These are phyloP conservation scores for Anomalospiza imberbis DNA, from an alignment of 2,797 vertebrate genomes.

Conservation along the genomic window DNA sequence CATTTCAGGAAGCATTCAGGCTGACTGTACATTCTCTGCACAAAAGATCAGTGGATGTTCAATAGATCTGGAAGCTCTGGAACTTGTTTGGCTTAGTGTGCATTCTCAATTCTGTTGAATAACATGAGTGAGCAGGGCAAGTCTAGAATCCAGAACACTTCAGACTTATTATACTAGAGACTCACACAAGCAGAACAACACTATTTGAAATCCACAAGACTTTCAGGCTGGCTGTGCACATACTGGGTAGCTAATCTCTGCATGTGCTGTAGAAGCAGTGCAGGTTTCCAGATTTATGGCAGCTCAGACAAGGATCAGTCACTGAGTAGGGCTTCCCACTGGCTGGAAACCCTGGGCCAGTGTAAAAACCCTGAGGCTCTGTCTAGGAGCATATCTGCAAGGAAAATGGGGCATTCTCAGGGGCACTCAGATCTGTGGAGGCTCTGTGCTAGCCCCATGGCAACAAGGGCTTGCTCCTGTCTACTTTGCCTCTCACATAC, in stretches of 20 bases:
- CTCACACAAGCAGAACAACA: neutral
- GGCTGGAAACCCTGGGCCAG: neutral
- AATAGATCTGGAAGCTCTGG: neutral
- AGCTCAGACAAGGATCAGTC: neutral
- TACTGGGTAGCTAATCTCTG: neutral
- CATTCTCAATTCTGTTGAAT: neutral
- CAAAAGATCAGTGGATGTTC: neutral
- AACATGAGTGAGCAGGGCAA: neutral
- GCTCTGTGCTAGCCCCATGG: neutral
- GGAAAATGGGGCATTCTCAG: neutral
- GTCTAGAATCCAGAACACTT: neutral
- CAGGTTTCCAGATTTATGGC: neutral
- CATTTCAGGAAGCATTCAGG: neutral
- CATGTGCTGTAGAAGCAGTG: neutral
- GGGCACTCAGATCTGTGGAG: neutral
- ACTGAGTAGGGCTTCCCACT: neutral
- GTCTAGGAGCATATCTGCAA: neutral
- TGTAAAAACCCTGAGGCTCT: neutral
- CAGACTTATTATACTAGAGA: neutral
- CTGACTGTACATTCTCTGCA: neutral
- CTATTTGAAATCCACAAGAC: neutral
- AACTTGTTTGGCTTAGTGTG: neutral
- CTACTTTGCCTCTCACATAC: neutral
- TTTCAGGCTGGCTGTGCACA: neutral
- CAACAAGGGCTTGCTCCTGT: neutral